A percentile compares a stretch with the other conserved stretches of the same genome.
phyloP scores from a whole-genome alignment of 2,113 vertebrate species.

The Erythrocercus mccallii region DNA sequence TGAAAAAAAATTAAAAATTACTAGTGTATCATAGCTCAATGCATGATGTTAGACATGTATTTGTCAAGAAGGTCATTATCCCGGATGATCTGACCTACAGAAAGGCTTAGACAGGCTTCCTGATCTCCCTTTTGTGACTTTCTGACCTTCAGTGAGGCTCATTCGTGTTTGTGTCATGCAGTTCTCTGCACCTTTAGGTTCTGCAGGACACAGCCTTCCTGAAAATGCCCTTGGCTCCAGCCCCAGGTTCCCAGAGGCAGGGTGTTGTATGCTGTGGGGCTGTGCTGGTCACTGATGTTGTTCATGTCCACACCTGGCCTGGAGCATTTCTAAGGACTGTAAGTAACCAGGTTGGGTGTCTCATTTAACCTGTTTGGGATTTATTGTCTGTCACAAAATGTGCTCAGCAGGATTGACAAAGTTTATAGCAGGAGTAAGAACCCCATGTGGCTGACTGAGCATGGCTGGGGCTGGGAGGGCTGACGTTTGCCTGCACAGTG shows the following conservation, averaged over 20 bases:
- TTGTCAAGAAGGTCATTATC: background rate
- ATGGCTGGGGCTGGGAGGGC: background rate
- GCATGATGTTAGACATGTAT: background rate
- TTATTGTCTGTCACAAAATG: background rate
- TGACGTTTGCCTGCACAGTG: background rate
- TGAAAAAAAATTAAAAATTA: background rate
- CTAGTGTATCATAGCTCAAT: background rate
- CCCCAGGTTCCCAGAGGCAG: background rate
- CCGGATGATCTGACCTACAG: background rate
- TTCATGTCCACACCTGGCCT: background rate
- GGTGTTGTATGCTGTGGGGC: background rate
- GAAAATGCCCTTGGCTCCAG: background rate
- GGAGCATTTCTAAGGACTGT: background rate
- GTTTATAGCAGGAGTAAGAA: background rate
- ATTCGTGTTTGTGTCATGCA: background rate
- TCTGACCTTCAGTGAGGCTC: background rate
- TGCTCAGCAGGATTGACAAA: background rate
- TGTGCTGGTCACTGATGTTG: background rate
- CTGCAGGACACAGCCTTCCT: background rate
- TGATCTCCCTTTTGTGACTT: background rate
- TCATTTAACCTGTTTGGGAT: background rate
- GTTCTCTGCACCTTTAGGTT: background rate
- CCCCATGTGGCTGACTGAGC: accelerated
- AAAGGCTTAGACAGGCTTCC: background rate
- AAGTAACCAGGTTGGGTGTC: background rate